Conservation (phyloP, 2,113 vertebrate genomes). For the Malurus cyaneus region DNA sequence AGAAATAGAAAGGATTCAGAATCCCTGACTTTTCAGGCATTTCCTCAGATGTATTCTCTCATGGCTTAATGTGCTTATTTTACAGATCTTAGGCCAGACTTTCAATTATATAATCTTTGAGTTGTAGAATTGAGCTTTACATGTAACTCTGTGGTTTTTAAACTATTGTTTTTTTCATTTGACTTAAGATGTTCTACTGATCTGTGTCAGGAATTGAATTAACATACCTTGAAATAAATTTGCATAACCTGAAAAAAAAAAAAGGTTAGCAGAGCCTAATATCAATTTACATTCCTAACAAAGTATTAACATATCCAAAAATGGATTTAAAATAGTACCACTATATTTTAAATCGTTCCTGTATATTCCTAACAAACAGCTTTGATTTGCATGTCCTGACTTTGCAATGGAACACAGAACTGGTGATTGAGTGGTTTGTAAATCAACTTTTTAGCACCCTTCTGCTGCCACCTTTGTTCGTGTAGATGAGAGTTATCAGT, state of each 20-base stretch:
- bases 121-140: not conserved
- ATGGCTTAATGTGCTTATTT: not conserved
- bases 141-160: not conserved
- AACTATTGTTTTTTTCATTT: not conserved
- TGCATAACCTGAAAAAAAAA: not conserved
- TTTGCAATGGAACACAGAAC: constrained; percentile 4
- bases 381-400: constrained; percentile 69
- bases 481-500: not conserved
- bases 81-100: not conserved
- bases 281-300: constrained; percentile 55
- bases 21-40: not conserved
- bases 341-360: constrained; percentile 25
- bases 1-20: not conserved
- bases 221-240: constrained; percentile 36
- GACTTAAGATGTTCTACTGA: not conserved
- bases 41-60: not conserved
- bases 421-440: not conserved
- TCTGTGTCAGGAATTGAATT: constrained; percentile 9
- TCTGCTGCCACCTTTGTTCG: not conserved
- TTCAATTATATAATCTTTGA: not conserved
- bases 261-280: constrained; percentile 8
- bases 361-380: constrained; percentile 25
- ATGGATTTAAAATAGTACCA: constrained; percentile 19
- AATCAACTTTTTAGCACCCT: constrained; percentile 9
- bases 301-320: constrained; percentile 56